Conservation (phyloP, 2,888 invertebrate species). For the Meghimatium bilineatum region DNA sequence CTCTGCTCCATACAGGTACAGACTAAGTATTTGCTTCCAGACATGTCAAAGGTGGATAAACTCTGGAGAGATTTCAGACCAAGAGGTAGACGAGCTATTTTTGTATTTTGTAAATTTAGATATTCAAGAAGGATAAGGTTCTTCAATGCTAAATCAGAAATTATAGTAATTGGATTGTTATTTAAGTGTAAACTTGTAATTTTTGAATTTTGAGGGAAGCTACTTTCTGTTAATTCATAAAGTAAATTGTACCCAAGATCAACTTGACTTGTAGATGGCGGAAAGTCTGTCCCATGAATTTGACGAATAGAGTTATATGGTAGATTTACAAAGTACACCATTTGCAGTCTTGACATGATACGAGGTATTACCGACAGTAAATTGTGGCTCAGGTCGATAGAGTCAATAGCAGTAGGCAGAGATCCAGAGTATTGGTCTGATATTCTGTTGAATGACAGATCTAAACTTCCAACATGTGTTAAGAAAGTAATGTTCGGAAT, state of each 20-base stretch:
- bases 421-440: not conserved
- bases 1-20: constrained; percentile 22
- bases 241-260: not conserved
- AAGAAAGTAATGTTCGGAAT: not conserved
- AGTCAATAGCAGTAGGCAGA: not conserved
- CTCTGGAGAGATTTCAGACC: not conserved
- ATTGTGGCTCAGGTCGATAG: not conserved
- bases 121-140: not conserved
- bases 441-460: not conserved
- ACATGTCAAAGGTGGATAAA: not conserved
- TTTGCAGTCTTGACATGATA: not conserved
- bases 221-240: not conserved
- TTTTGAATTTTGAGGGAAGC: not conserved
- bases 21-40: not conserved
- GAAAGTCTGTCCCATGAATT: not conserved
- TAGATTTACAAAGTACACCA: not conserved
- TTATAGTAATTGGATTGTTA: not conserved
- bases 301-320: not conserved
- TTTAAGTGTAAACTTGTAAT: not conserved
- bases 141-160: not conserved
- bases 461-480: not conserved
- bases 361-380: not conserved
- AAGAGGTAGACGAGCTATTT: constrained; percentile 8
- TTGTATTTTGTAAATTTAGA: not conserved
- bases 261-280: not conserved